These are phyloP conservation scores for Drosophila multiciliata DNA, from an alignment of 2,888 invertebrate species.

Conservation along the genomic window DNA sequence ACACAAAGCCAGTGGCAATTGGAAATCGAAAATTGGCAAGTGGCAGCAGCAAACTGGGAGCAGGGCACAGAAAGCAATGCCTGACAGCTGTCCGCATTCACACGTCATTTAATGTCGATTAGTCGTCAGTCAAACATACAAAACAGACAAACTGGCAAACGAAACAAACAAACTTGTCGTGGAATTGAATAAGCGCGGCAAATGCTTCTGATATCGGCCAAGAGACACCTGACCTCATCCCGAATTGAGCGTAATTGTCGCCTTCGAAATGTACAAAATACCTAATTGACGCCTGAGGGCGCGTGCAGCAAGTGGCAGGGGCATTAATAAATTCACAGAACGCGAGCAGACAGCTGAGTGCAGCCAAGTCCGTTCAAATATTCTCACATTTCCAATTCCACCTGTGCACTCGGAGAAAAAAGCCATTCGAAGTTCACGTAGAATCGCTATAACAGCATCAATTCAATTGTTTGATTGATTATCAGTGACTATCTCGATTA, in stretches of 20 bases:
- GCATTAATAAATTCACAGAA: conserved; percentile 8
- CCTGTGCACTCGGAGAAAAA: conserved; percentile 1
- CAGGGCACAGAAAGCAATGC: conserved; percentile 57
- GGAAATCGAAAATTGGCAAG: conserved; percentile 50
- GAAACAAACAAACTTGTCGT: conserved; percentile 53
- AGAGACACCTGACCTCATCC: conserved; percentile 39
- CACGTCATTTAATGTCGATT: conserved; percentile 85
- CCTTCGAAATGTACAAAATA: conserved; percentile 75
- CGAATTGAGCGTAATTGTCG: conserved; percentile 60
- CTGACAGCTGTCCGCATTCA: conserved; percentile 83
- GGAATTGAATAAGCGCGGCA: conserved; percentile 56
- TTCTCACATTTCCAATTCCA: not conserved
- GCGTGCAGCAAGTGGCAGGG: conserved; percentile 18
- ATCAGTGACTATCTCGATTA: conserved; percentile 9
- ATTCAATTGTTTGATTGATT: conserved; percentile 37
- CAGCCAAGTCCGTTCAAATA: not conserved
- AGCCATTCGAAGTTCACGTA: not conserved
- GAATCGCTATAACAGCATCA: not conserved
- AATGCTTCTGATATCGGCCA: conserved; percentile 28
- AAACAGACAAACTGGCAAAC: conserved; percentile 26
- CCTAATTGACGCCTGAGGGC: conserved; percentile 78
- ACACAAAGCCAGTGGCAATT: conserved; percentile 59
- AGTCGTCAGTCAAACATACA: conserved; percentile 60
- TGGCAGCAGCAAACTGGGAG: conserved; percentile 19
- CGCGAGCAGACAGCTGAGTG: conserved; percentile 5